Evolutionary conservation across 2,888 invertebrate genomes (phyloP).

Genomic region (Endomychus coccineus): DNA sequence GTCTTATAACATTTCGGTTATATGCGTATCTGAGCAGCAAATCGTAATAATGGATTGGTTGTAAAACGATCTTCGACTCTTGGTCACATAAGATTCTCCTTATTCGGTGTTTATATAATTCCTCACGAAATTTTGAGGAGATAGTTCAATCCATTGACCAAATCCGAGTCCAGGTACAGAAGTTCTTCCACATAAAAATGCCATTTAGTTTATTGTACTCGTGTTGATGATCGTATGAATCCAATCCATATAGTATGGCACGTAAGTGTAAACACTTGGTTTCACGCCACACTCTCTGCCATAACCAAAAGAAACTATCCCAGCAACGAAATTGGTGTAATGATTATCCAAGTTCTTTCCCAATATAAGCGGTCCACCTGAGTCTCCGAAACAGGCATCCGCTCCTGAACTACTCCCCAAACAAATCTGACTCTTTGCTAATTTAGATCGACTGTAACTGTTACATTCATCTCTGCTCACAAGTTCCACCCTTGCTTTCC

Average conservation of each 20-base stretch:
- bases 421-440: slow-evolving; percentile 56
- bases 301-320: slow-evolving; percentile 61
- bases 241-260: slow-evolving; percentile 56
- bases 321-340: slow-evolving; percentile 52
- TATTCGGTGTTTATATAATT: too few species aligned
- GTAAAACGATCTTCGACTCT: too few species aligned
- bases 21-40: too few species aligned
- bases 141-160: too few species aligned
- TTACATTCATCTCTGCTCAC: slow-evolving; percentile 22
- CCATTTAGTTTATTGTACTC: too few species aligned
- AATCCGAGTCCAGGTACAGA: too few species aligned
- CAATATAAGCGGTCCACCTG: slow-evolving; percentile 68
- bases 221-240: slow-evolving; percentile 43
- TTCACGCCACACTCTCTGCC: slow-evolving; percentile 57
- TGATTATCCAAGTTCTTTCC: slow-evolving; percentile 39
- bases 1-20: too few species aligned
- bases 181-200: too few species aligned
- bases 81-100: too few species aligned
- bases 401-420: slow-evolving; percentile 58
- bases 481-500: slow-evolving; percentile 24
- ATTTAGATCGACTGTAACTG: slow-evolving; percentile 9
- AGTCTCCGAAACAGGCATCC: slow-evolving; percentile 70
- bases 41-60: too few species aligned
- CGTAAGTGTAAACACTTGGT: slow-evolving; percentile 63
- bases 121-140: too few species aligned